A percentile compares a stretch with the other conserved stretches of the same genome.
These are phyloP conservation scores for Parauchenoglanis punctatus DNA, from an alignment of 2,797 vertebrate species.

Conservation along the genomic window DNA sequence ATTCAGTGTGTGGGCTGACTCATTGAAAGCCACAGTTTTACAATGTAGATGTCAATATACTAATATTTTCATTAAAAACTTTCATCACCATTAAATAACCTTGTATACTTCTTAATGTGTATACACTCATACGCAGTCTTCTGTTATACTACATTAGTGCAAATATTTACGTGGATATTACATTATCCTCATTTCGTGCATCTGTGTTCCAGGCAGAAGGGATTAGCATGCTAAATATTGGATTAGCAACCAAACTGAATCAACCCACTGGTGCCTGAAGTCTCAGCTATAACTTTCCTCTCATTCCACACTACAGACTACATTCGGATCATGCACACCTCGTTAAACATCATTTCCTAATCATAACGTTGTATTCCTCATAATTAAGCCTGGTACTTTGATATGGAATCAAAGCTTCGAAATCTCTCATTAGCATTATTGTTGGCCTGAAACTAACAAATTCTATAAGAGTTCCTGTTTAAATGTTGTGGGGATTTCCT, in stretches of 20 bases:
- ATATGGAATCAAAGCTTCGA: not conserved
- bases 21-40: not conserved
- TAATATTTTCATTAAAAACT: not conserved
- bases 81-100: not conserved
- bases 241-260: slow-evolving; percentile 30
- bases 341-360: not conserved
- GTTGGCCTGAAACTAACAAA: not conserved
- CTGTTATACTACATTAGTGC: not conserved
- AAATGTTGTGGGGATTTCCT: not conserved
- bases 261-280: slow-evolving; percentile 12
- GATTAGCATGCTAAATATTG: slow-evolving; percentile 41
- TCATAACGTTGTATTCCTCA: not conserved
- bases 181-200: not conserved
- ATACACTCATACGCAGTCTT: not conserved
- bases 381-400: not conserved
- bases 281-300: not conserved
- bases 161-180: not conserved
- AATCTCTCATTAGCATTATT: not conserved
- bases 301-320: not conserved
- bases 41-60: too few species aligned
- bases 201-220: not conserved
- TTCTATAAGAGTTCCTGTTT: not conserved
- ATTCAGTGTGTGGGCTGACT: not conserved
- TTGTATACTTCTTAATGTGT: not conserved
- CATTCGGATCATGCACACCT: not conserved